Evolutionary conservation across 2,113 vertebrate species (phyloP), one percentile per base, ranked within the genome.

Genomic region (Microcebus griseorufus): DNA sequence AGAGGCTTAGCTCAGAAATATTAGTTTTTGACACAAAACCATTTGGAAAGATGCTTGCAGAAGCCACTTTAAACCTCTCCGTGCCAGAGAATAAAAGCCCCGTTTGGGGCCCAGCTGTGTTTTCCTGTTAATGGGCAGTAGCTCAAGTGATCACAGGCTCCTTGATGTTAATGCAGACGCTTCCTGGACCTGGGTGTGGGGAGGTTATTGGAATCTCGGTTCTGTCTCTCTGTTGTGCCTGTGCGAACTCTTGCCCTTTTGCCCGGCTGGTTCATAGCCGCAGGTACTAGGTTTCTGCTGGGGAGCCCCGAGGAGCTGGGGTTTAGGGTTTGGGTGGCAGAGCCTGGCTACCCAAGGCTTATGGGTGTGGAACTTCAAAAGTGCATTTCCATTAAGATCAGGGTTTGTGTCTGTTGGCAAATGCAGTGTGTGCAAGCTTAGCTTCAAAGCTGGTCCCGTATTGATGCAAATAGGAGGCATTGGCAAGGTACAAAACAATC

Each of bases 1-100:
- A 95, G 65, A 93, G 60, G 53, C 93, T 93, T 69, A 95, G 75
- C 88, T 96, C 79, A 92, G 93, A 95, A 97, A 92, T 88, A 94
- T 23, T 95, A 93, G 93, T 93, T 96, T 96, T 93, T 72, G 81
- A 95, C 80, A 85, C 39, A 92, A 55, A 94, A 78, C 83, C 34
- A 80, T 96, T 48, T 14, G 25, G 80, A 87, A 87, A 96, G 84
- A 73, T 94, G 67, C 42, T 94, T 55, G 73, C 34, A 48, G 73
- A 86, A 94, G 3, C 37, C 34, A 53, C 80, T 93, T 85, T 9
- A 91, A 84, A 88, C 67, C 16, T 88, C 76, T 91, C 62, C 17
- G 80, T 65, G 60, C 60, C n/a, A 29, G 69, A 34, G 32, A 53
- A 20, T 34, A 37, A 80, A 83, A 81, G 70, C 34, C n/a, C 23